Conservation (phyloP, 2,113 vertebrate genomes). For the Malurus cyaneus region DNA sequence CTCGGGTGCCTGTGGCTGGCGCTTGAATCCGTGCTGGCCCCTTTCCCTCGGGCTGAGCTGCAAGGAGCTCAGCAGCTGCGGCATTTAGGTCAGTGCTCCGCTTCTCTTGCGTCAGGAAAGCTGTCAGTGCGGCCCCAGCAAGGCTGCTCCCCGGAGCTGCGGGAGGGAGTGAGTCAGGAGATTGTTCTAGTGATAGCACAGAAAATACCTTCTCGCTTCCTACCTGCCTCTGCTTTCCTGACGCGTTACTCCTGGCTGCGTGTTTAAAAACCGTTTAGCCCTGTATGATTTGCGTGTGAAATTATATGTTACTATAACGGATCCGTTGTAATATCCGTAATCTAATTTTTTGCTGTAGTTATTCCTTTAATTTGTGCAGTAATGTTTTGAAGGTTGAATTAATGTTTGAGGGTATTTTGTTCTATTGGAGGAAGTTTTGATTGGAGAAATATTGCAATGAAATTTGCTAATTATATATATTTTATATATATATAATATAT, state of each 20-base stretch:
- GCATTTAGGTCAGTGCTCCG: slow-evolving; percentile 33
- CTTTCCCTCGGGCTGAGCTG: neutral
- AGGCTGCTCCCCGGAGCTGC: neutral
- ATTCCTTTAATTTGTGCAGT: neutral
- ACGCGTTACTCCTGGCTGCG: neutral
- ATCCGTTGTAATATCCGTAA: accelerated
- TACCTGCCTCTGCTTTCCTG: neutral
- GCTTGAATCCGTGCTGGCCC: neutral
- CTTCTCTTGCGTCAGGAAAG: neutral
- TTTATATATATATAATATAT: too few relatives aligned
- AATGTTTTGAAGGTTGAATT: neutral
- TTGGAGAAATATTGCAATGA: neutral
- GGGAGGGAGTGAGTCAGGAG: neutral
- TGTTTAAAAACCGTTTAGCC: neutral
- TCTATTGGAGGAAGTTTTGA: neutral
- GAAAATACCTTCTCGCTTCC: neutral
- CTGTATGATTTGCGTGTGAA: neutral
- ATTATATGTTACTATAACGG: neutral
- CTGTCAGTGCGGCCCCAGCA: neutral
- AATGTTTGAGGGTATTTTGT: neutral
- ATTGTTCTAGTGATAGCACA: neutral
- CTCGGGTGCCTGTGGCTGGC: neutral
- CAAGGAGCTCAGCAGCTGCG: neutral
- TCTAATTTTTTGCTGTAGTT: neutral
- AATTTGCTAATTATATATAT: neutral